phyloP scores from a whole-genome alignment of 2,888 invertebrate species.

The Dusona sp. region DNA sequence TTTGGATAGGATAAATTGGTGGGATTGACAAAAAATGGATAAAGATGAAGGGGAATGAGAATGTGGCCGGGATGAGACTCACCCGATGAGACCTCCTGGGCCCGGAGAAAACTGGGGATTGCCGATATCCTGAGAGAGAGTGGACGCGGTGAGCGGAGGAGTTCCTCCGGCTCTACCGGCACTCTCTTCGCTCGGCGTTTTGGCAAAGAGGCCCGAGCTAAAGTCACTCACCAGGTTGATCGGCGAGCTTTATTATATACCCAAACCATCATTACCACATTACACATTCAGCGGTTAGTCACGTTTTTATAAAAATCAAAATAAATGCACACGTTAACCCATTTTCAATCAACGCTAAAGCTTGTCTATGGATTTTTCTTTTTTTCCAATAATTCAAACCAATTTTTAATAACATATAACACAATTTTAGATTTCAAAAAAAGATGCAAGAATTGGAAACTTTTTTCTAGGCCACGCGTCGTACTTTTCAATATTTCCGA shows the following conservation, averaged over 20 bases:
- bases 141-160: conserved; percentile 88
- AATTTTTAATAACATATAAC: not conserved
- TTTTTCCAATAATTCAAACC: not conserved
- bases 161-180: conserved; percentile 87
- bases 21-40: conserved; percentile 44
- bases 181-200: conserved; percentile 96
- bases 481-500: not conserved
- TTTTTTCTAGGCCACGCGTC: not conserved
- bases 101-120: conserved; percentile 83
- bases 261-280: conserved; percentile 72
- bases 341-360: conserved; percentile 45
- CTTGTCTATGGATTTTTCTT: conserved; percentile 1
- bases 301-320: conserved; percentile 41
- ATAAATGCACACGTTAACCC: conserved; percentile 48
- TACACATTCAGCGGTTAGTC: conserved; percentile 79
- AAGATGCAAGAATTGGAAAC: not conserved
- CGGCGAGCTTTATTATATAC: conserved; percentile 89
- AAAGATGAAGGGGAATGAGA: conserved; percentile 67
- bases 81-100: conserved; percentile 82
- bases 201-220: conserved; percentile 97
- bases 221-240: conserved; percentile 97
- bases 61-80: conserved; percentile 81
- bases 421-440: not conserved
- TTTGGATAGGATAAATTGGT: conserved; percentile 18
- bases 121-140: conserved; percentile 83